Evolutionary conservation across 2,888 invertebrate genomes (phyloP).

Genomic region (Perithous albicinctus): DNA sequence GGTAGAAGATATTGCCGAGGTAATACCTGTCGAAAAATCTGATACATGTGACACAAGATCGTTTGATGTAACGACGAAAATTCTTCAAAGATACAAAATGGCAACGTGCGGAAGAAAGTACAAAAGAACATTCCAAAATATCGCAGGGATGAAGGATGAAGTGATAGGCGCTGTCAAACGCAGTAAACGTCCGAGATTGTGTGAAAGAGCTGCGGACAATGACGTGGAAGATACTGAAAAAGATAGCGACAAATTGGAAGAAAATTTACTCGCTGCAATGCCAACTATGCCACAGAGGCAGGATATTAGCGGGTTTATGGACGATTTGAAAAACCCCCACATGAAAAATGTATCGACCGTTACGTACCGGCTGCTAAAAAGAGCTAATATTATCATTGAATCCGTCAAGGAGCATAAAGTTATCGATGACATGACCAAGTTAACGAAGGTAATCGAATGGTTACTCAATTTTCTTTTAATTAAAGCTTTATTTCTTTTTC

Average conservation of each 20-base stretch:
- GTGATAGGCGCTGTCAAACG: background rate
- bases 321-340: conserved; percentile 74
- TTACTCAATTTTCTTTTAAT: background rate
- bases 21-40: background rate
- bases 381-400: conserved; percentile 88
- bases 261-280: conserved; percentile 81
- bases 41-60: background rate
- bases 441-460: conserved; percentile 83
- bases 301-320: conserved; percentile 77
- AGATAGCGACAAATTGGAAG: conserved; percentile 77
- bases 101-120: conserved; percentile 44
- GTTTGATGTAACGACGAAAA: conserved; percentile 44
- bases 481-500: background rate
- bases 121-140: conserved; percentile 61
- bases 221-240: conserved; percentile 6
- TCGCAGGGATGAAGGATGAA: conserved; percentile 34
- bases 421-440: conserved; percentile 86
- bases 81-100: conserved; percentile 60
- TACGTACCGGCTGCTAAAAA: conserved; percentile 85
- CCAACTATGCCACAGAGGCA: conserved; percentile 73
- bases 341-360: conserved; percentile 74
- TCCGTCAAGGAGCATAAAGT: conserved; percentile 87
- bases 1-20: background rate
- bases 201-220: background rate
- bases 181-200: conserved; percentile 44